phyloP scores from a whole-genome alignment of 2,888 invertebrate genomes.

The Neoascia interrupta region DNA sequence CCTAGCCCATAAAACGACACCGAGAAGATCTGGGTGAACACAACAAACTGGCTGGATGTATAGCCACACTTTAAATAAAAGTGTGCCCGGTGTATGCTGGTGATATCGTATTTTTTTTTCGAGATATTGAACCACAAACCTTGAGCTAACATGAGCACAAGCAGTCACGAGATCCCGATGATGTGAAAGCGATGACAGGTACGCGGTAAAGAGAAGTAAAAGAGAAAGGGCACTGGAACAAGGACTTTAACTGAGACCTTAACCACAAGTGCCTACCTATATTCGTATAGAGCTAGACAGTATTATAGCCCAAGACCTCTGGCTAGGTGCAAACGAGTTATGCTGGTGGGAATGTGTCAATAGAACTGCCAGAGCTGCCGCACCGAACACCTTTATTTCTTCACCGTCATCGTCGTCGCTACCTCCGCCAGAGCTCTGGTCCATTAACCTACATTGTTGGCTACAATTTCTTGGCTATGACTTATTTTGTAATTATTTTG shows the following conservation, averaged over 20 bases:
- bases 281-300: conserved; percentile 18
- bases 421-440: conserved; percentile 46
- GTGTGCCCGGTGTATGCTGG: conserved; percentile 9
- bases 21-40: conserved; percentile 55
- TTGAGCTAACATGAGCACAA: conserved; percentile 14
- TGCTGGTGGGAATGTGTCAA: conserved; percentile 42
- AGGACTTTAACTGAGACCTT: background rate
- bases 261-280: background rate
- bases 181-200: conserved; percentile 12
- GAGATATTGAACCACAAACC: conserved; percentile 11
- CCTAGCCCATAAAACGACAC: conserved; percentile 19
- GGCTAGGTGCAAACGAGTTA: conserved; percentile 43
- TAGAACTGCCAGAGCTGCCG: conserved; percentile 29
- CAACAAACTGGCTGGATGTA: conserved; percentile 18
- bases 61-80: too few species aligned
- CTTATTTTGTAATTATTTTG: conserved; percentile 62
- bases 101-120: conserved; percentile 4
- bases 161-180: background rate
- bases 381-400: conserved; percentile 26
- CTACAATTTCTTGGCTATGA: conserved; percentile 50
- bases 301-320: background rate
- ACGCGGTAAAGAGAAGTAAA: conserved; percentile 21
- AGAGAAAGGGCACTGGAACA: conserved; percentile 46
- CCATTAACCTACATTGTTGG: conserved; percentile 62
- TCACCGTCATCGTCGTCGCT: conserved; percentile 22